Evolutionary conservation across 2,888 invertebrate genomes (phyloP).

Genomic region (Nemapogon koenigi): DNA sequence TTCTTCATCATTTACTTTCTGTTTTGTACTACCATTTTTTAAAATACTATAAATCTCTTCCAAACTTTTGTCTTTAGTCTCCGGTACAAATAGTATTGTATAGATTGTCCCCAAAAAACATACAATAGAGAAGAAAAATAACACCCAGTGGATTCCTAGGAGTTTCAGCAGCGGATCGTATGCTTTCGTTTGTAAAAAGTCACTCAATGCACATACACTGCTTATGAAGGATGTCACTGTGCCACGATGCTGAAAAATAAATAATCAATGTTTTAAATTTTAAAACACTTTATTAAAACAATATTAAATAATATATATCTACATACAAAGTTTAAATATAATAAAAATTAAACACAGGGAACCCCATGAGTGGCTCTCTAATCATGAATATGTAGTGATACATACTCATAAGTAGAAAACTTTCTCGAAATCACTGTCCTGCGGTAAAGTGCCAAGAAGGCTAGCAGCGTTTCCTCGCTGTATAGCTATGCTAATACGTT

Average conservation of each 20-base stretch:
- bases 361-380: too few species aligned
- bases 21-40: slow-evolving; percentile 39
- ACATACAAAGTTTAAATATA: too few species aligned
- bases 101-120: slow-evolving; percentile 51
- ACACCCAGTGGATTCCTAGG: slow-evolving; percentile 55
- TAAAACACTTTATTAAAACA: too few species aligned
- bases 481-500: too few species aligned
- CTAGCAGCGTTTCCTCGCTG: too few species aligned
- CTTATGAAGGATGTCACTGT: slow-evolving; percentile 54
- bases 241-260: slow-evolving; percentile 54
- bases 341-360: too few species aligned
- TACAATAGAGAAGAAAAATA: slow-evolving; percentile 48
- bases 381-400: too few species aligned
- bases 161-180: slow-evolving; percentile 51
- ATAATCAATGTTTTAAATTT: too few species aligned
- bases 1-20: slow-evolving; percentile 44
- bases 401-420: too few species aligned
- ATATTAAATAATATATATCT: too few species aligned
- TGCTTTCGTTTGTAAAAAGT: slow-evolving; percentile 53
- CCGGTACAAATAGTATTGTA: slow-evolving; percentile 51
- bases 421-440: too few species aligned
- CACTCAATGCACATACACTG: slow-evolving; percentile 46
- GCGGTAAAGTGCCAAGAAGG: too few species aligned
- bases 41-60: slow-evolving; percentile 49
- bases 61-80: slow-evolving; percentile 46